phyloP scores from a whole-genome alignment of 2,888 invertebrate species.

The Lithosia quadra region DNA sequence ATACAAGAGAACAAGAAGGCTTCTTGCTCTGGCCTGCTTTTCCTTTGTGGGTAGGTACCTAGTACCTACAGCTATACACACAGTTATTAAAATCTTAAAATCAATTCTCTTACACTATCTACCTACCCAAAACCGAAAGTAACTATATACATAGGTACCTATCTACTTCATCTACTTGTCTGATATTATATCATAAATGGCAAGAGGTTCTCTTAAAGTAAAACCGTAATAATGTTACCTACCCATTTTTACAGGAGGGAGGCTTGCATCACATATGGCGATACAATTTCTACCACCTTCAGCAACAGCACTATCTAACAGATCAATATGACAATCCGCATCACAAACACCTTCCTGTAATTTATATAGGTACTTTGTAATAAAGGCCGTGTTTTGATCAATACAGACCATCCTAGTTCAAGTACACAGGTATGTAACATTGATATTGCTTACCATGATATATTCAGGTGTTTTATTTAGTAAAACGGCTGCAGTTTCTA shows the following conservation, averaged over 20 bases:
- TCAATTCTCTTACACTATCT: too few species aligned
- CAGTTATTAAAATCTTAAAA: too few species aligned
- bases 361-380: neutral
- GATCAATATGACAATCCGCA: slow-evolving; percentile 87
- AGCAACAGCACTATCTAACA: slow-evolving; percentile 88
- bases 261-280: slow-evolving; percentile 89
- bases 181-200: neutral
- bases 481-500: slow-evolving; percentile 89
- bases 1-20: too few species aligned
- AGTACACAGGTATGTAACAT: neutral
- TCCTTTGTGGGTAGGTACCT: too few species aligned
- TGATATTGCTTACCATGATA: slow-evolving; percentile 80
- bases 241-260: slow-evolving; percentile 90
- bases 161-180: too few species aligned
- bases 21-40: too few species aligned
- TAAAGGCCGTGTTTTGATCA: neutral
- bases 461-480: slow-evolving; percentile 84
- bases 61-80: too few species aligned
- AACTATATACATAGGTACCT: too few species aligned
- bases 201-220: neutral
- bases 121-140: neutral
- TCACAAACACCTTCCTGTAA: slow-evolving; percentile 90
- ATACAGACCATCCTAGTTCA: neutral
- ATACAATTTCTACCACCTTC: slow-evolving; percentile 88
- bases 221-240: slow-evolving; percentile 47